Evolutionary conservation across 2,888 invertebrate species (phyloP), one percentile per base, ranked within the genome.

Genomic region (Neria commutata): DNA sequence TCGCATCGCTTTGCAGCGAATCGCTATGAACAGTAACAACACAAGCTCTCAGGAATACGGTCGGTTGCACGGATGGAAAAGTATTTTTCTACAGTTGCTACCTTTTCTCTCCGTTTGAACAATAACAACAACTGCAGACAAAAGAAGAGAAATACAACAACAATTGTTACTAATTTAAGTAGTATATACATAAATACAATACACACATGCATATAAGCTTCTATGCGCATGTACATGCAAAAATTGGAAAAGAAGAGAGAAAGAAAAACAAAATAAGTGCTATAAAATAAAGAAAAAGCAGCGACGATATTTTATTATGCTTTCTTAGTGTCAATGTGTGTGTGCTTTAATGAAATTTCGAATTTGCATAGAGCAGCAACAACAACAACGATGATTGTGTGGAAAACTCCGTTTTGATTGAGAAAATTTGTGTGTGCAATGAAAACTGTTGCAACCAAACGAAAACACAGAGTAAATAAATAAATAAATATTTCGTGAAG

Each of bases 11-110:
- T 64, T 67, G 55, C 58, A 62, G 60, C 54, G 17, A 17, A 14
- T 21, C 4, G n/a, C 8, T 19, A 19, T 25, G 53, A 63, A 61
- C 72, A 75, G 68, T 69, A 71, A 73, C 66, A 69, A 73, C 72
- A 70, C 66, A 67, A 74, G 70, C 71, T 71, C 73, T 75, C 68
- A 72, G 75, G 72, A 76, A 75, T 67, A 70, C 72, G 69, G 67
- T 69, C 70, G 69, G 64, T 71, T 65, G 65, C 61, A 58, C 64
- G 65, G 58, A 61, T 34, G 57, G 26, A 48, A 46, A 21, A 23
- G 25, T 25, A 14, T 10, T 33, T 10, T 19, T 42, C 19, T 17
- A n/a, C 25, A 6, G 48, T 25, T 48, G 48, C 48, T 24, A 26
- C 48, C 29, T 48, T 17, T 19, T 42, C 19, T 21, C 21, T 42